Base-by-base conservation (phyloP, 2,797 vertebrate genomes). In the Eulemur mongoz region DNA sequence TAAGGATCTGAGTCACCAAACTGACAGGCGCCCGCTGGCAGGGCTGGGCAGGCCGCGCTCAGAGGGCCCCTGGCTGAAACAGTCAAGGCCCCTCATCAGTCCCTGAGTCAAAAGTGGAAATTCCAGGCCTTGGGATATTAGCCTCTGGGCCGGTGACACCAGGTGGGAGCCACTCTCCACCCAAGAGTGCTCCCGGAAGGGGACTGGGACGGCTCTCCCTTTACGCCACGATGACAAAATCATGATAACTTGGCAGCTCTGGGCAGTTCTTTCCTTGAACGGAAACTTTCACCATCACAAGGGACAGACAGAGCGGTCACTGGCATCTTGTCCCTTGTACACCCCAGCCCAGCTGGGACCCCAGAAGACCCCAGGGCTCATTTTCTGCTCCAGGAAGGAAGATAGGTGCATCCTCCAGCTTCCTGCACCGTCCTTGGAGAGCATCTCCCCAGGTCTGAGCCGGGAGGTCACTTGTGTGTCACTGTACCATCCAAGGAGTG, bases 11-110 rank as follows among this genome's bases (percentile, higher is more conserved):
- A 70, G 32, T 73, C 59, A 45, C 15, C 27, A 38, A 72, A 38
- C 8, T 30, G 67, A 30, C 38, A 30, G 72, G 20, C 11, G 15
- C 2, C n/a, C n/a, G 17, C 2, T 13, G 0, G 0, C 15, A 35
- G 45, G 35, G 12, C 3, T 40, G 23, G 5, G 25, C 20, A 4
- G 23, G 48, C 18, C 4, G 48, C 27, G 73, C 63, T 9, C 45
- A n/a, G 70, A 65, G 76, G 22, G 40, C 6, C 4, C 35, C 43
- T 48, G 4, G 13, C 69, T 67, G 38, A 35, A 88, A 73, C n/a
- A n/a, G 38, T 81, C 38, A 40, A 32, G 7, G 40, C 32, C 43
- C 2, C 32, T 45, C 20, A 12, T 15, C 25, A 30, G 50, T 45
- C 50, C 17, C 35, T 3, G 6, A n/a, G 40, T 45, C 81, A n/a